phyloP scores from a whole-genome alignment of 1,140 invertebrate species.

The Coptotermes formosanus region DNA sequence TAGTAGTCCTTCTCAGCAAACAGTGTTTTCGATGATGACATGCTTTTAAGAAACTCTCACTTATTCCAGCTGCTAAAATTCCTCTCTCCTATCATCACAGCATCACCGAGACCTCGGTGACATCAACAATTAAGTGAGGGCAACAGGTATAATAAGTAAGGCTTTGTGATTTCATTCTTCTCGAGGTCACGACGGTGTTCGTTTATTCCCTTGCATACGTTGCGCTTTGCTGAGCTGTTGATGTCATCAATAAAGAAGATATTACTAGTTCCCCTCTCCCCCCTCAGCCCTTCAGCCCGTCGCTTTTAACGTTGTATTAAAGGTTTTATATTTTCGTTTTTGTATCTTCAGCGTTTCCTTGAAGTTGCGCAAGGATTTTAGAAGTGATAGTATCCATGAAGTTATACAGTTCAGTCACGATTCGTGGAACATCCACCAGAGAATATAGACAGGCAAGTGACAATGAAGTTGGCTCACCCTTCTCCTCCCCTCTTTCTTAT shows the following conservation, averaged over 20 bases:
- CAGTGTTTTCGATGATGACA: not conserved
- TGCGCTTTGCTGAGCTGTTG: not conserved
- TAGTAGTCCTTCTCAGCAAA: not conserved
- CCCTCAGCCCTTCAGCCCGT: not conserved
- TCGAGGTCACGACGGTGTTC: not conserved
- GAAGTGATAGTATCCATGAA: not conserved
- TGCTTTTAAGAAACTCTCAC: not conserved
- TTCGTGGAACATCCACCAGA: not conserved
- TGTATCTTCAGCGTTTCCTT: not conserved
- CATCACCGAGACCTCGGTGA: not conserved
- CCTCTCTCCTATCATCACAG: not conserved
- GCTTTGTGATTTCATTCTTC: not conserved
- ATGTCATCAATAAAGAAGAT: slow-evolving; percentile 13
- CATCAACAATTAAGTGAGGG: slow-evolving; percentile 18
- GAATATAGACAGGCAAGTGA: not conserved
- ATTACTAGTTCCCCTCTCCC: not conserved
- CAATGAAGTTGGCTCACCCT: not conserved
- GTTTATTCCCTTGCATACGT: not conserved
- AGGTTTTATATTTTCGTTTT: not conserved
- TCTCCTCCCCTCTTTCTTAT: not conserved
- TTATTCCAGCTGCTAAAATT: not conserved
- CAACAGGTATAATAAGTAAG: not conserved
- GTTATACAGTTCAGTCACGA: not conserved
- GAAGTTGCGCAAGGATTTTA: not conserved
- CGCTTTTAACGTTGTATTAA: not conserved